phyloP scores from a whole-genome alignment of 2,797 vertebrate species.

The Dromococcyx pavoninus region DNA sequence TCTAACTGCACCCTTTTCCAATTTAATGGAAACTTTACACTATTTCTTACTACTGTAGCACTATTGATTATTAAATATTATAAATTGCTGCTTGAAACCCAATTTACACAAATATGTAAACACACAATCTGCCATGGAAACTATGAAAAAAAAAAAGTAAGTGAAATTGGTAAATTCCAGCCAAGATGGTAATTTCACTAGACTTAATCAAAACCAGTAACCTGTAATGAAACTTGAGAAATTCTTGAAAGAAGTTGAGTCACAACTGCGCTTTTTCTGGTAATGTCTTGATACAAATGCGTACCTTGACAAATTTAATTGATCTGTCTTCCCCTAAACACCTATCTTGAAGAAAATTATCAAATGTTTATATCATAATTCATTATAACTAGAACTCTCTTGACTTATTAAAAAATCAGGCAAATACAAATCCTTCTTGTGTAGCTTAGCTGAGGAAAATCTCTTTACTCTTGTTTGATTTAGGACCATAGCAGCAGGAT shows the following conservation, averaged over 20 bases:
- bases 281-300: neutral
- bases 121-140: neutral
- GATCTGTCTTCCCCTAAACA: neutral
- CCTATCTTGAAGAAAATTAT: neutral
- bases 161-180: constrained; percentile 25
- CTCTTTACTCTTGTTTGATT: neutral
- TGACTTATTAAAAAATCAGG: neutral
- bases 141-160: constrained; percentile 29
- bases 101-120: constrained; percentile 36
- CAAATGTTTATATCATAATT: neutral
- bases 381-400: neutral
- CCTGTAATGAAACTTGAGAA: neutral
- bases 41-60: constrained; percentile 54
- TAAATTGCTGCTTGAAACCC: constrained; percentile 84
- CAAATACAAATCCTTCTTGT: neutral
- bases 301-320: neutral
- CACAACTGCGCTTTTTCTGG: neutral
- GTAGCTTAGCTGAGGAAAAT: neutral
- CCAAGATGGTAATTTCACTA: constrained; percentile 37
- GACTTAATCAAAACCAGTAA: constrained; percentile 8
- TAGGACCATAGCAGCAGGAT: neutral
- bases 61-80: constrained; percentile 82
- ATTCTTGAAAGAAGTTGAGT: neutral
- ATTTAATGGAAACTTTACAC: constrained; percentile 85
- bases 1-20: constrained; percentile 80